Conservation (phyloP, 2,888 invertebrate genomes). For the Cerastoderma edule region DNA sequence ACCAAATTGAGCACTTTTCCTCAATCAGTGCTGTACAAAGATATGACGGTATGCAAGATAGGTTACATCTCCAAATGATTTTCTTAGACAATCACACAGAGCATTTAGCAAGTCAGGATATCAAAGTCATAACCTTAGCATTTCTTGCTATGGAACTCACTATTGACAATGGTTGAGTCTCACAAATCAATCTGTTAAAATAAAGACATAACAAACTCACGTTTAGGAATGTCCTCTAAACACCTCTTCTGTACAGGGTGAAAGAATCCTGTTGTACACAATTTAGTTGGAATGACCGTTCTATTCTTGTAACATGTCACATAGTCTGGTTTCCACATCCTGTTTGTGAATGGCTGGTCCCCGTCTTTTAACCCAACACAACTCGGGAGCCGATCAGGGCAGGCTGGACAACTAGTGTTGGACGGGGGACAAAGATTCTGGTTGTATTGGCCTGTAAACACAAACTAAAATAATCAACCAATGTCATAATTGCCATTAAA, state of each 20-base stretch:
- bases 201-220: too few relatives aligned
- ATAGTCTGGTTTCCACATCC: conserved; percentile 44
- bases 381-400: conserved; percentile 56
- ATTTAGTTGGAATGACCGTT: conserved; percentile 52
- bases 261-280: conserved; percentile 66
- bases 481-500: not conserved
- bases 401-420: conserved; percentile 54
- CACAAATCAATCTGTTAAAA: too few relatives aligned
- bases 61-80: too few relatives aligned
- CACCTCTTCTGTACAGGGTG: conserved; percentile 53
- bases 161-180: too few relatives aligned
- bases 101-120: too few relatives aligned
- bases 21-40: too few relatives aligned
- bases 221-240: conserved; percentile 29
- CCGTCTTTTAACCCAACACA: conserved; percentile 61
- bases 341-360: conserved; percentile 44
- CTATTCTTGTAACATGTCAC: conserved; percentile 57
- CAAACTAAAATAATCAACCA: not conserved
- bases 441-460: conserved; percentile 61
- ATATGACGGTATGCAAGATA: too few relatives aligned
- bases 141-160: too few relatives aligned
- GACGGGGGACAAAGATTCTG: conserved; percentile 59
- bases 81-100: too few relatives aligned
- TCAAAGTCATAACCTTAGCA: too few relatives aligned
- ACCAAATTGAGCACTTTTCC: too few relatives aligned